Percentiles rank a stretch among this genome's conserved stretches.
These are phyloP conservation scores for Hypothenemus hampei DNA, from an alignment of 1,140 invertebrate species.

Conservation along the genomic window DNA sequence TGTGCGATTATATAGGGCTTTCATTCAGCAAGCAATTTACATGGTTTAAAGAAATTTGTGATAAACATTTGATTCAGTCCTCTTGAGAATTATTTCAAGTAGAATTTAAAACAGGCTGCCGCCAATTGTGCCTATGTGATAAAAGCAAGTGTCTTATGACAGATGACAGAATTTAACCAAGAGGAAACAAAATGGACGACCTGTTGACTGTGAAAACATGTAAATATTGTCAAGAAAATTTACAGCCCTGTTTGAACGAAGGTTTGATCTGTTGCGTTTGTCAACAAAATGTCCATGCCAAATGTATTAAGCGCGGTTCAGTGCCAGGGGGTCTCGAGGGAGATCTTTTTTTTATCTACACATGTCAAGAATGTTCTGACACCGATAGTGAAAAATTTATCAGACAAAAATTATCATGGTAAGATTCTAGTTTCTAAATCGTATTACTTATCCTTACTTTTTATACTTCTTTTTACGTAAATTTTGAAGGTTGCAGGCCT, in stretches of 20 bases:
- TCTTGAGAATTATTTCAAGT: too few relatives aligned
- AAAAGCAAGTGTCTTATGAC: not conserved
- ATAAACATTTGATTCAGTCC: too few relatives aligned
- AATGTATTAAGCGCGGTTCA: slow-evolving; percentile 56
- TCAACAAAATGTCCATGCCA: slow-evolving; percentile 54
- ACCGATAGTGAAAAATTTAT: slow-evolving; percentile 52
- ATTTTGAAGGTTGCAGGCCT: slow-evolving; percentile 58
- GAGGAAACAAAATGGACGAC: slow-evolving; percentile 19
- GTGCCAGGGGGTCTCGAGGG: slow-evolving; percentile 63
- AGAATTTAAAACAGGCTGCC: too few relatives aligned
- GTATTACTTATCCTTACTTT: not conserved
- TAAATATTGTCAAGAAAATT: slow-evolving; percentile 39
- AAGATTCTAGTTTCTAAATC: slow-evolving; percentile 29
- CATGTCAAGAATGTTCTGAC: slow-evolving; percentile 59
- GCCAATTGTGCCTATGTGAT: too few relatives aligned
- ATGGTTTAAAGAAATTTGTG: too few relatives aligned
- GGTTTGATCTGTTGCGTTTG: slow-evolving; percentile 53
- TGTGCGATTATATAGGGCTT: too few relatives aligned
- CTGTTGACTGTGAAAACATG: slow-evolving; percentile 29
- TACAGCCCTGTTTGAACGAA: slow-evolving; percentile 35
- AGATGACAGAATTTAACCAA: too few relatives aligned
- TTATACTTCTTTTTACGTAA: too few relatives aligned
- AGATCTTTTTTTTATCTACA: slow-evolving; percentile 72
- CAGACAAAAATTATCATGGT: slow-evolving; percentile 64
- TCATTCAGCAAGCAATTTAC: too few relatives aligned